Conservation (phyloP, 1,140 invertebrate species). For the Bactericera cockerelli region DNA sequence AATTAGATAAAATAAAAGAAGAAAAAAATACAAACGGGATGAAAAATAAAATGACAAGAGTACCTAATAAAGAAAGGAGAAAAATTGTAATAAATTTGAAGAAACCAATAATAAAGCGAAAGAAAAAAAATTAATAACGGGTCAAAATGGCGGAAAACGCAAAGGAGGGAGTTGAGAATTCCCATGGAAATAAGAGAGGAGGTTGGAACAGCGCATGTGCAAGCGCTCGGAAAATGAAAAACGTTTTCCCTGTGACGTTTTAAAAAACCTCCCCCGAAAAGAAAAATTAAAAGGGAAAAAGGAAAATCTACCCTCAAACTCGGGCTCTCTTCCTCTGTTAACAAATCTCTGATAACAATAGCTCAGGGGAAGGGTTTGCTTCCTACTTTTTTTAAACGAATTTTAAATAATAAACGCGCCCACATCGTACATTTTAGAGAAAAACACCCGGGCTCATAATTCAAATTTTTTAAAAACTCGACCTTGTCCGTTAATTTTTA, state of each 20-base stretch:
- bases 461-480: too few relatives aligned
- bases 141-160: neutral
- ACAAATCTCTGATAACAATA: neutral
- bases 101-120: neutral
- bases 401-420: constrained; percentile 5
- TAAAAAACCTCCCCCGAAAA: neutral
- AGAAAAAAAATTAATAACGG: neutral
- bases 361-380: neutral
- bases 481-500: too few relatives aligned
- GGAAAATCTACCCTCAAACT: constrained; percentile 2
- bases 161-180: neutral
- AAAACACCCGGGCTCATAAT: too few relatives aligned
- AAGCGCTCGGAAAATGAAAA: constrained; percentile 3
- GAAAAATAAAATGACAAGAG: too few relatives aligned
- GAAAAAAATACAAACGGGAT: too few relatives aligned
- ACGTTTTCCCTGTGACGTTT: constrained; percentile 1
- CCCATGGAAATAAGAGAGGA: neutral
- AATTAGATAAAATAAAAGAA: too few relatives aligned
- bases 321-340: too few relatives aligned
- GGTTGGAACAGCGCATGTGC: neutral
- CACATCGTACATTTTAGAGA: neutral
- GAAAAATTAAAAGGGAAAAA: neutral
- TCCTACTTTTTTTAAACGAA: neutral
- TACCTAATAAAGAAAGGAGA: too few relatives aligned
- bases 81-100: too few relatives aligned